Evolutionary conservation across 2,888 invertebrate genomes (phyloP).

Genomic region (Hypsopygia costalis): DNA sequence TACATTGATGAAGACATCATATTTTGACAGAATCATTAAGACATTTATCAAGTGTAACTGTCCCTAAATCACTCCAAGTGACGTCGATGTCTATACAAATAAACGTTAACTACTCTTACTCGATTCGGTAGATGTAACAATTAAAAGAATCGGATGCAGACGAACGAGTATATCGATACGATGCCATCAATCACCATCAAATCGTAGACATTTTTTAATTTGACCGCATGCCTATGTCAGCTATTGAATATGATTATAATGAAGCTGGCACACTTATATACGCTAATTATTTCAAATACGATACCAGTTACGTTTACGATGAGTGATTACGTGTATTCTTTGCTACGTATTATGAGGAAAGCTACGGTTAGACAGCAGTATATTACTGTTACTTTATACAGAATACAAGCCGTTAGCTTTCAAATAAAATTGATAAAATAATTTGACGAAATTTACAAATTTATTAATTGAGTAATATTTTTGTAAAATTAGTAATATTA

Average conservation of each 20-base stretch:
- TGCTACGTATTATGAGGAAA: too few species aligned
- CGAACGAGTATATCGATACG: slow-evolving; percentile 28
- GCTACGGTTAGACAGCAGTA: too few species aligned
- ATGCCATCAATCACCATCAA: slow-evolving; percentile 40
- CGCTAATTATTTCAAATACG: slow-evolving; percentile 2
- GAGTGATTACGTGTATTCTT: too few species aligned
- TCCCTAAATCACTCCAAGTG: slow-evolving; percentile 23
- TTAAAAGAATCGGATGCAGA: slow-evolving; percentile 2
- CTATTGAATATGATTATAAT: slow-evolving; percentile 22
- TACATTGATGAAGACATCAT: slow-evolving; percentile 24
- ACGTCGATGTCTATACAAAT: slow-evolving; percentile 2
- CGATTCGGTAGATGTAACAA: slow-evolving; percentile 16
- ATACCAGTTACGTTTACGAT: not conserved
- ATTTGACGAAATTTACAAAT: too few species aligned
- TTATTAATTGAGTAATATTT: too few species aligned
- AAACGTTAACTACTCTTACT: slow-evolving; percentile 17
- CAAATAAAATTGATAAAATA: too few species aligned
- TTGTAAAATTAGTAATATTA: too few species aligned
- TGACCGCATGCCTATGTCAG: slow-evolving; percentile 12
- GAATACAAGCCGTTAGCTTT: too few species aligned
- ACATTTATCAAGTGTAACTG: slow-evolving; percentile 28
- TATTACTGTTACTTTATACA: too few species aligned
- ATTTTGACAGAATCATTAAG: slow-evolving; percentile 23
- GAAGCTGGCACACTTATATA: slow-evolving; percentile 7
- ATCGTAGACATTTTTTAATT: slow-evolving; percentile 21